Conservation (phyloP, 2,888 invertebrate species). For the Oscheius onirici region DNA sequence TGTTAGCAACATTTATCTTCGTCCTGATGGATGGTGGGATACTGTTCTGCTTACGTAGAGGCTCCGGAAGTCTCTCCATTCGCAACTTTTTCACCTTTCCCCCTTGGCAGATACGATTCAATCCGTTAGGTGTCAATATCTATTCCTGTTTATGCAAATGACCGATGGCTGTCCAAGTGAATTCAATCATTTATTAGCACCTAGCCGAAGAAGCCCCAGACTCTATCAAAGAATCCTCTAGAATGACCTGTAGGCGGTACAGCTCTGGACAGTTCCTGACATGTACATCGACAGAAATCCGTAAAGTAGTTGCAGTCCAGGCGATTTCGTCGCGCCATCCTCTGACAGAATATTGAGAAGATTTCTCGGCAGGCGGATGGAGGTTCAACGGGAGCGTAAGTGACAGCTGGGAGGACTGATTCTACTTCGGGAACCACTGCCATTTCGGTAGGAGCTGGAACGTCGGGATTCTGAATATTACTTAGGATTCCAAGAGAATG, state of each 20-base stretch:
- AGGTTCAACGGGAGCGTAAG: neutral
- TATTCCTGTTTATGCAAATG: no score
- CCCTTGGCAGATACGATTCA: no score
- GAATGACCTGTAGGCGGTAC: neutral
- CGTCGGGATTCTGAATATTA: conserved; percentile 6
- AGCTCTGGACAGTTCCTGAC: neutral
- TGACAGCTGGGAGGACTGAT: neutral
- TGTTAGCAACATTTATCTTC: conserved; percentile 5
- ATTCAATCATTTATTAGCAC: neutral
- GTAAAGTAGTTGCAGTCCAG: conserved; percentile 13
- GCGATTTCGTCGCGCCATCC: neutral
- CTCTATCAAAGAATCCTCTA: conserved; percentile 7
- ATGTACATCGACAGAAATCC: conserved; percentile 14
- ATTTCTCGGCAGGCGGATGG: neutral
- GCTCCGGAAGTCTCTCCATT: no score
- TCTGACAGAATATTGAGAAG: conserved; percentile 12
- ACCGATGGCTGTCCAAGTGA: neutral
- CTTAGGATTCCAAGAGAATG: neutral
- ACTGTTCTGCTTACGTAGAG: no score
- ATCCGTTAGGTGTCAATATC: no score
- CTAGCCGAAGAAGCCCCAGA: conserved; percentile 1
- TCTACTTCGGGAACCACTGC: neutral
- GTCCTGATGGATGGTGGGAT: conserved; percentile 8
- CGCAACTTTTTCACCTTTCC: no score
- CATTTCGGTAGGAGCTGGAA: neutral